A percentile compares a stretch with the other conserved stretches of the same genome.
These are phyloP conservation scores for Gavialis gangeticus DNA, from an alignment of 2,113 vertebrate species.

Conservation along the genomic window DNA sequence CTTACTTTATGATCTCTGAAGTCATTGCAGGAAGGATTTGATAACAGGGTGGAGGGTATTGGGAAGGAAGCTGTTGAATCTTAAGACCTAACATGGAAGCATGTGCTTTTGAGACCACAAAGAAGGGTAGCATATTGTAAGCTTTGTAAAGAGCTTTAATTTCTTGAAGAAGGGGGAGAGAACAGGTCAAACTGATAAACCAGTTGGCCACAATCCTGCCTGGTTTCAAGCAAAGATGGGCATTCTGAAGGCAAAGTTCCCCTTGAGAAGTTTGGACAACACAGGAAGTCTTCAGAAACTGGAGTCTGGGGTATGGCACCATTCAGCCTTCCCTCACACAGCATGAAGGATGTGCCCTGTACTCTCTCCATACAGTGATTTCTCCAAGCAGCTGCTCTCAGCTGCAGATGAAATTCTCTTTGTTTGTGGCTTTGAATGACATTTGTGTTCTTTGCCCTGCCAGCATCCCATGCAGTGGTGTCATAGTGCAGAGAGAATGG, in stretches of 20 bases:
- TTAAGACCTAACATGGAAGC: not conserved
- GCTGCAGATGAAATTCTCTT: conserved; percentile 54
- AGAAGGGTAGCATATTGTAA: not conserved
- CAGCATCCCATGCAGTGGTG: conserved; percentile 7
- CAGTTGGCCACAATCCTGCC: not conserved
- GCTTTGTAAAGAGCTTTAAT: not conserved
- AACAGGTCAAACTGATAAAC: not conserved
- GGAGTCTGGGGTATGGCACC: not conserved
- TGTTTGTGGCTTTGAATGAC: conserved; percentile 58
- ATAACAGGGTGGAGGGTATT: not conserved
- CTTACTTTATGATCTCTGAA: not conserved
- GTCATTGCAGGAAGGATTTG: rapidly evolving
- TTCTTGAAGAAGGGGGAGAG: not conserved
- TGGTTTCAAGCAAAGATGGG: not conserved
- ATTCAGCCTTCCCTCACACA: not conserved
- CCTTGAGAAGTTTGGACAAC: not conserved
- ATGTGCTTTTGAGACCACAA: not conserved
- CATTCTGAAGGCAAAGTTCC: not conserved
- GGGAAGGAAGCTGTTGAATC: not conserved
- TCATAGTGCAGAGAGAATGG: not conserved
- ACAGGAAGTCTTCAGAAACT: not conserved
- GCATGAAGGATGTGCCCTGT: not conserved
- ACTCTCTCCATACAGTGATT: not conserved
- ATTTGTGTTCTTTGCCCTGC: conserved; percentile 41
- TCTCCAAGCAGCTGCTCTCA: conserved; percentile 42